A percentile compares a stretch with the other conserved stretches of the same genome.
Conservation (phyloP, 2,113 vertebrate species). For the Struthio camelus region DNA sequence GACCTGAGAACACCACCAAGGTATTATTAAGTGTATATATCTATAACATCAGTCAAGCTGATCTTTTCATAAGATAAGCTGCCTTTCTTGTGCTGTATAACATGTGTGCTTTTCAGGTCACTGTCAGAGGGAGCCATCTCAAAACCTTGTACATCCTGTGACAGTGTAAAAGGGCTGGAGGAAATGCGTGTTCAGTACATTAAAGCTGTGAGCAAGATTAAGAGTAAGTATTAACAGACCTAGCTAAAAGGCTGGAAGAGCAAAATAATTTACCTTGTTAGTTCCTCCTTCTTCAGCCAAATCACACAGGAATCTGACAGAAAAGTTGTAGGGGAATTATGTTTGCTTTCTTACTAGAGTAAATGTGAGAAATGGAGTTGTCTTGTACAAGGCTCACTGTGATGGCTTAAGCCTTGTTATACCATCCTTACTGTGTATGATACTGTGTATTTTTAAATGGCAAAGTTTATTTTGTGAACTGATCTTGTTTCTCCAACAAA, state of each 20-base stretch:
- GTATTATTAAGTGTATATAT: too few relatives aligned
- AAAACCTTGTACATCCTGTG: constrained; percentile 59
- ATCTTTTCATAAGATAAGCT: neutral
- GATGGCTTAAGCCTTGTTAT: neutral
- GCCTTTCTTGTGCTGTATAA: neutral
- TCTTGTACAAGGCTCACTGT: neutral
- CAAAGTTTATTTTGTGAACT: neutral
- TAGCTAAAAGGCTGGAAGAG: neutral
- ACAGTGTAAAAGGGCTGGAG: constrained; percentile 80
- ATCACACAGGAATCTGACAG: neutral
- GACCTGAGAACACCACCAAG: constrained; percentile 58
- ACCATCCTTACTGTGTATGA: neutral
- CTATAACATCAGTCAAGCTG: too few relatives aligned
- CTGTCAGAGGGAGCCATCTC: constrained; percentile 60
- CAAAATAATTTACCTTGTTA: neutral
- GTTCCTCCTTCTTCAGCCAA: neutral
- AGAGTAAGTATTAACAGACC: constrained; percentile 78
- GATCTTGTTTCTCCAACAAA: neutral
- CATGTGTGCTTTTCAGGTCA: constrained; percentile 61
- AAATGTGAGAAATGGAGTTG: neutral
- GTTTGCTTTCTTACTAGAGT: neutral
- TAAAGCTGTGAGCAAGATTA: constrained; percentile 90
- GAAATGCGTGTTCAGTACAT: constrained; percentile 93
- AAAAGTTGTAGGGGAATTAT: neutral
- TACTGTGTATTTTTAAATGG: neutral